Conservation (phyloP, 2,113 vertebrate species). For the Sula dactylatra region DNA sequence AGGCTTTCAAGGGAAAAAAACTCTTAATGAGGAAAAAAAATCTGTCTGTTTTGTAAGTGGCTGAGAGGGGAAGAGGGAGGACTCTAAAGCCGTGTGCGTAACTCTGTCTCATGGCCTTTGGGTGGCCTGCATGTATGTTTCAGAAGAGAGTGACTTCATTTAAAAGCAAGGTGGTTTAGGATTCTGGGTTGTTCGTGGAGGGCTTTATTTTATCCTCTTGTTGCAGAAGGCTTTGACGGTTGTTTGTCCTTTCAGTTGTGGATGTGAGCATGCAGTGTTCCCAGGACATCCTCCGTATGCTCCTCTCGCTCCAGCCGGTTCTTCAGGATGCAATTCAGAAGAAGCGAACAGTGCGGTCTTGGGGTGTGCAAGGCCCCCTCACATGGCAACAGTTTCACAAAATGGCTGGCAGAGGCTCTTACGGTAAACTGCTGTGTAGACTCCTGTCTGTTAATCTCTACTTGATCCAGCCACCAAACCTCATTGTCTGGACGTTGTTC, state of each 20-base stretch:
- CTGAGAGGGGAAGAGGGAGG: neutral
- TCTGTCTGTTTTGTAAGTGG: neutral
- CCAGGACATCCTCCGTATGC: conserved; percentile 95
- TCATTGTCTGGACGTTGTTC: neutral
- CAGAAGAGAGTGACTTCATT: neutral
- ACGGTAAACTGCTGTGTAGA: conserved; percentile 78
- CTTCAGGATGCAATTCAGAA: conserved; percentile 98
- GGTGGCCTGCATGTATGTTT: neutral
- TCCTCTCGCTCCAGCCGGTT: conserved; percentile 93
- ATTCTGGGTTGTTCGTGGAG: neutral
- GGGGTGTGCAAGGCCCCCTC: conserved; percentile 96
- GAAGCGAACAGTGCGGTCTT: conserved; percentile 92
- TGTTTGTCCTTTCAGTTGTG: conserved; percentile 74
- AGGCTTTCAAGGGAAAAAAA: neutral
- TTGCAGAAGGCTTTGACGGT: neutral
- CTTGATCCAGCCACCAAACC: neutral
- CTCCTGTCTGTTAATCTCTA: neutral
- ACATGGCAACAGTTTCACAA: conserved; percentile 99
- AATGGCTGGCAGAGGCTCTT: conserved; percentile 97
- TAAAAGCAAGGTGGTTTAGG: neutral
- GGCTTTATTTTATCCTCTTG: neutral
- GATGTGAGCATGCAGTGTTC: conserved; percentile 94
- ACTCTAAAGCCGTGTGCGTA: neutral
- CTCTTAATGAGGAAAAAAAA: neutral
- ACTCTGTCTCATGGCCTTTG: fast-evolving